Evolutionary conservation across 2,797 vertebrate genomes (phyloP).

Genomic region (Buphagus erythrorhynchus): DNA sequence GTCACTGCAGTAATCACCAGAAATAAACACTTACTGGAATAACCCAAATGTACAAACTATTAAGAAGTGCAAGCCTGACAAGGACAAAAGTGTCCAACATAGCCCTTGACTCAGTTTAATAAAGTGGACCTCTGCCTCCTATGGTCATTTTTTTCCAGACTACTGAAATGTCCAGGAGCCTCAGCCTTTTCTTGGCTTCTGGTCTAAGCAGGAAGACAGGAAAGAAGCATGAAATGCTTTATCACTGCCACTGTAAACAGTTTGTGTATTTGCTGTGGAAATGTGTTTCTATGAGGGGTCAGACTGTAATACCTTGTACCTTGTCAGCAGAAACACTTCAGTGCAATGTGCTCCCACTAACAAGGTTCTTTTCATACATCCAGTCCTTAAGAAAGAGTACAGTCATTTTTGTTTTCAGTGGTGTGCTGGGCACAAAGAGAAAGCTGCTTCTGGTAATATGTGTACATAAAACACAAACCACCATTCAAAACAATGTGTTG

Average conservation of each 20-base stretch:
- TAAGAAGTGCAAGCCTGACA: background rate
- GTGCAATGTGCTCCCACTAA: background rate
- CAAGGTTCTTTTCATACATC: background rate
- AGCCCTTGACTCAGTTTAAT: background rate
- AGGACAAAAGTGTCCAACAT: background rate
- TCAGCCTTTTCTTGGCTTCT: background rate
- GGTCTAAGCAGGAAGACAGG: background rate
- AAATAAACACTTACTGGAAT: background rate
- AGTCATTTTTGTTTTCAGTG: background rate
- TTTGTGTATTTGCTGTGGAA: background rate
- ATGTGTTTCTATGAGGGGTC: background rate
- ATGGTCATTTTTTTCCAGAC: background rate
- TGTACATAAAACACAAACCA: background rate
- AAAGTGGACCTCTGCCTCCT: background rate
- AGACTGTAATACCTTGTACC: background rate
- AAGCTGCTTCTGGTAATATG: background rate
- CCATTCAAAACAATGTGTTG: background rate
- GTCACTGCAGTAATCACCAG: background rate
- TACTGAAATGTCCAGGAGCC: background rate
- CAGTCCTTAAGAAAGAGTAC: background rate
- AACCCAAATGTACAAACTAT: background rate
- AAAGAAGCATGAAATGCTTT: background rate
- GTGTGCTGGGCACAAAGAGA: background rate
- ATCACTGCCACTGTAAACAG: background rate
- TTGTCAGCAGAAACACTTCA: background rate